A percentile compares a stretch with the other conserved stretches of the same genome.
These are phyloP conservation scores for Hybos culiciformis DNA, from an alignment of 2,888 invertebrate genomes.

Conservation along the genomic window DNA sequence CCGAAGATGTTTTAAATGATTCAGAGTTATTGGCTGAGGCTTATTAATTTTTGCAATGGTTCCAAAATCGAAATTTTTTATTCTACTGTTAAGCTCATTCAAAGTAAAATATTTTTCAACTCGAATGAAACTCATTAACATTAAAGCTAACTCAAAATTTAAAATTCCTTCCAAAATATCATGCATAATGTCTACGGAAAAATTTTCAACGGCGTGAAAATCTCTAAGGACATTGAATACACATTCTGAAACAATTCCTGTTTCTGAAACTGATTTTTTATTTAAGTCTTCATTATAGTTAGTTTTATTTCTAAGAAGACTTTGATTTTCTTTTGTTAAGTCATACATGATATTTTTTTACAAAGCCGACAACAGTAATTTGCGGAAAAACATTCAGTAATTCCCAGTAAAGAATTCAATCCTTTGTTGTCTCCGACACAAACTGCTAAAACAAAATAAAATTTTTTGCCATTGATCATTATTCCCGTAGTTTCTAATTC, in stretches of 20 bases:
- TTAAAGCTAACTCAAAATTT: slow-evolving; percentile 2
- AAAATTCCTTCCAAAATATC: slow-evolving; percentile 7
- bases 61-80: slow-evolving; percentile 7
- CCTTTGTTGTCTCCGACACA: slow-evolving; percentile 17
- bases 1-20: too few species aligned
- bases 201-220: slow-evolving; percentile 10
- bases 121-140: slow-evolving; percentile 4
- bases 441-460: slow-evolving; percentile 13
- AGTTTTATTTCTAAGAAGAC: slow-evolving; percentile 6
- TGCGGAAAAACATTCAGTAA: slow-evolving; percentile 14
- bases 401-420: slow-evolving; percentile 15
- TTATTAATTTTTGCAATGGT: neutral
- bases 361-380: slow-evolving; percentile 12
- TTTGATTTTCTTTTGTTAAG: slow-evolving; percentile 2
- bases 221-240: slow-evolving; percentile 11
- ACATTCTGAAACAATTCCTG: slow-evolving; percentile 11
- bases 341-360: neutral
- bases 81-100: slow-evolving; percentile 1
- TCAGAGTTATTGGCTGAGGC: slow-evolving; percentile 2
- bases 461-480: slow-evolving; percentile 1
- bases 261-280: slow-evolving; percentile 6
- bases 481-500: slow-evolving; percentile 4
- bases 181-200: slow-evolving; percentile 3
- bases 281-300: slow-evolving; percentile 7
- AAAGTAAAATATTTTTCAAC: slow-evolving; percentile 7